Conservation (phyloP, 2,113 vertebrate species). For the Perca fluviatilis region DNA sequence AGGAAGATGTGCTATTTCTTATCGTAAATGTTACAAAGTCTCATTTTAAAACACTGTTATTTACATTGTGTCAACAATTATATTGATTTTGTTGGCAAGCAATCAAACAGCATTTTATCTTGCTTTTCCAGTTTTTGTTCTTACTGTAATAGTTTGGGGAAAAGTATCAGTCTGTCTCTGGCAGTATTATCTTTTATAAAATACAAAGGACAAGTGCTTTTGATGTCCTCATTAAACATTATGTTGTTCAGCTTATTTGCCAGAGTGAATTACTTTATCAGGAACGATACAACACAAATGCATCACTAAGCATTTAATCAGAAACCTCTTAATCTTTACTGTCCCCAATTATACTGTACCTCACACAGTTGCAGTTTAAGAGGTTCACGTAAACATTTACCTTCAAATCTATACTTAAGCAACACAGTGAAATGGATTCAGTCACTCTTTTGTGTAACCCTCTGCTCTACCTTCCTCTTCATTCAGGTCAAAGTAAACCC, state of each 20-base stretch:
- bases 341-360: neutral
- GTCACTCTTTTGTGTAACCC: neutral
- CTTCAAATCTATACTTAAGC: neutral
- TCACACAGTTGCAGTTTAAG: neutral
- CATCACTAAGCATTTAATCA: constrained; percentile 21
- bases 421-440: neutral
- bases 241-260: constrained; percentile 18
- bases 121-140: neutral
- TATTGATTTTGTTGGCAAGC: neutral
- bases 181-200: constrained; percentile 38
- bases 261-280: constrained; percentile 34
- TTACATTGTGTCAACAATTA: neutral
- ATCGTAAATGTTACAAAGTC: neutral
- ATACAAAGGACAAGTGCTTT: constrained; percentile 41
- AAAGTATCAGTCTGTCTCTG: constrained; percentile 8
- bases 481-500: constrained; percentile 80
- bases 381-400: constrained; percentile 3
- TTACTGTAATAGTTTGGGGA: neutral
- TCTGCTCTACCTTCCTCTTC: constrained; percentile 11
- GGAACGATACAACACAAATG: constrained; percentile 29
- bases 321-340: constrained; percentile 32
- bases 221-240: constrained; percentile 49
- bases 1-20: neutral
- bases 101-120: neutral
- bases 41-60: neutral